Conservation (phyloP, 2,113 vertebrate genomes). For the Vulpes vulpes region DNA sequence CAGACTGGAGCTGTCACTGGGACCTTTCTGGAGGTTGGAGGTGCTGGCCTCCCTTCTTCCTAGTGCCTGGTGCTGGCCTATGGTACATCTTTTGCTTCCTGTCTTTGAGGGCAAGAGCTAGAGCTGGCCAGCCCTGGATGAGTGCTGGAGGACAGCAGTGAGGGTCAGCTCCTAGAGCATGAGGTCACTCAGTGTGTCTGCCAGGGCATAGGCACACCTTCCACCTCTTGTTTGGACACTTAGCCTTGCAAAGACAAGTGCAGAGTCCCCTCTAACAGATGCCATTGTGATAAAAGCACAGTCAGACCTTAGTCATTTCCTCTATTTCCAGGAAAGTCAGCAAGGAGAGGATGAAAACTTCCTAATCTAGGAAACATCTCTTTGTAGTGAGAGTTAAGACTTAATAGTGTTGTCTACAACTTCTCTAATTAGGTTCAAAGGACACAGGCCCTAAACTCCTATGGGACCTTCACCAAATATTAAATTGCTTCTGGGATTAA, state of each 20-base stretch:
- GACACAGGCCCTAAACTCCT: slow-evolving; percentile 47
- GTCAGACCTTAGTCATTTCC: background rate
- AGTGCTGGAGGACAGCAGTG: background rate
- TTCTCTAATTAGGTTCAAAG: slow-evolving; percentile 59
- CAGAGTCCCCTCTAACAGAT: background rate
- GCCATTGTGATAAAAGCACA: background rate
- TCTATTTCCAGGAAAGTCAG: background rate
- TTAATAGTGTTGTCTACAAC: background rate
- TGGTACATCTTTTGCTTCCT: background rate
- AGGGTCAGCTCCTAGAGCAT: background rate
- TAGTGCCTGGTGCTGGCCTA: background rate
- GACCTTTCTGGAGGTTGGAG: background rate
- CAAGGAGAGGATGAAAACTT: background rate
- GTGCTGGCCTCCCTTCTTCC: background rate
- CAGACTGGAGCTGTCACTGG: background rate
- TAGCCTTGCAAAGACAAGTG: background rate
- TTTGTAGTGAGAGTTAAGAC: background rate
- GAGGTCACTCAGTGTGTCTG: background rate
- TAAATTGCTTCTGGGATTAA: slow-evolving; percentile 80
- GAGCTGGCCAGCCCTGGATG: background rate
- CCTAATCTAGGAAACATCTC: background rate
- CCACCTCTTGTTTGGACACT: background rate
- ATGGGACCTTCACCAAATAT: slow-evolving; percentile 68
- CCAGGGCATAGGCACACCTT: background rate
- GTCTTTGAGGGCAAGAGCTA: background rate